Percentiles rank a stretch among this genome's conserved stretches.
Conservation (phyloP, 2,797 vertebrate genomes). For the Streptopelia turtur region DNA sequence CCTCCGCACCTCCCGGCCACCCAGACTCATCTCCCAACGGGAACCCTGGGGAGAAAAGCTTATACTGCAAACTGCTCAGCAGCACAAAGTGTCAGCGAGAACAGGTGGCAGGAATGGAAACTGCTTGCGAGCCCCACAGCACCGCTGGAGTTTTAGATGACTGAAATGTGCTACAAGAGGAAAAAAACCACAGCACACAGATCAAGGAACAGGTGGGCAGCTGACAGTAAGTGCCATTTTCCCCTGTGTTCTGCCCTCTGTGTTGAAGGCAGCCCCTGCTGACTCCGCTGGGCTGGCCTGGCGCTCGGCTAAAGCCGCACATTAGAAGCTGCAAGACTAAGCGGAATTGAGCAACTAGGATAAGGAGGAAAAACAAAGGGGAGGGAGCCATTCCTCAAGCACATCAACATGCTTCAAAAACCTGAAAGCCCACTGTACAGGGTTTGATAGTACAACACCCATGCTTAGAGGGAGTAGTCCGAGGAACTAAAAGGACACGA, state of each 20-base stretch:
- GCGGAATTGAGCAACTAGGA: conserved; percentile 38
- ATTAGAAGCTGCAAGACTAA: conserved; percentile 28
- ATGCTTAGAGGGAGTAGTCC: not conserved
- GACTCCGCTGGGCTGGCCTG: not conserved
- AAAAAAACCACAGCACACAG: not conserved
- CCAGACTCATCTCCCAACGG: not conserved
- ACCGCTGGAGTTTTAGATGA: not conserved
- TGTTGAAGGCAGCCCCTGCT: not conserved
- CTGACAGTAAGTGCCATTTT: not conserved
- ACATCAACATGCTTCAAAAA: conserved; percentile 4
- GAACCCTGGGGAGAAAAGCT: not conserved
- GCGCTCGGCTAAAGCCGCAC: not conserved
- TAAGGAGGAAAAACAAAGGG: not conserved
- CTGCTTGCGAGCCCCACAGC: not conserved
- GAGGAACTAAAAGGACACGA: not conserved
- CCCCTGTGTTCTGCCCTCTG: accelerated
- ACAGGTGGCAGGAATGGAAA: not conserved
- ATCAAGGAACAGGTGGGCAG: not conserved
- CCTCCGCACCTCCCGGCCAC: not conserved
- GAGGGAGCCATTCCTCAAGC: not conserved
- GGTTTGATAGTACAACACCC: not conserved
- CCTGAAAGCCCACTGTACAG: not conserved
- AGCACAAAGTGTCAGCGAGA: not conserved
- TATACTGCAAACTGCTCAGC: not conserved
- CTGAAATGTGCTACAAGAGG: not conserved